Percentiles rank a stretch among this genome's conserved stretches.
These are phyloP conservation scores for Misgurnus mizolepis DNA, from an alignment of 2,113 vertebrate species.

Conservation along the genomic window DNA sequence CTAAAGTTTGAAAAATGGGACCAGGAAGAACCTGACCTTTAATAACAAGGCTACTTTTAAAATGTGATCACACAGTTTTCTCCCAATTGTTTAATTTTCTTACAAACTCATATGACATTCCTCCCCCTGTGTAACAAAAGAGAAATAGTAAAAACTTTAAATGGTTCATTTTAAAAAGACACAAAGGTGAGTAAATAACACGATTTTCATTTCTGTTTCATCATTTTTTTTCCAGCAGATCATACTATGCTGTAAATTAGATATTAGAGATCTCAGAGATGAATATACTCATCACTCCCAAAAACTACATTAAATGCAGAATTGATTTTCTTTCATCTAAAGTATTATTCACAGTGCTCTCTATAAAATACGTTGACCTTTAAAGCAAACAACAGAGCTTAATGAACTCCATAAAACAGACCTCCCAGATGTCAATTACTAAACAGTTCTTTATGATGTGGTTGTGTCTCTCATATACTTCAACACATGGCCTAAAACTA, in stretches of 20 bases:
- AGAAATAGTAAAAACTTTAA: too few relatives aligned
- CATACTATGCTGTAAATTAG: background rate
- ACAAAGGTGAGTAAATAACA: too few relatives aligned
- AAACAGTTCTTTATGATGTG: background rate
- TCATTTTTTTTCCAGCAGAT: background rate
- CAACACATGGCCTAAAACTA: background rate
- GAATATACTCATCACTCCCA: slow-evolving; percentile 4
- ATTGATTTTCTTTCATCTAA: slow-evolving; percentile 27
- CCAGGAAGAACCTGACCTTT: too few relatives aligned
- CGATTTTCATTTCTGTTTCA: too few relatives aligned
- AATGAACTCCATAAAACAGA: slow-evolving; percentile 29
- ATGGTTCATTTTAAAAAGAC: too few relatives aligned
- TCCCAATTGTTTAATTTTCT: background rate
- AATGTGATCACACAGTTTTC: slow-evolving; percentile 8
- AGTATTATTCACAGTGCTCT: slow-evolving; percentile 36
- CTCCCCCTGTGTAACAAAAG: too few relatives aligned
- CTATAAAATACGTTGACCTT: slow-evolving; percentile 39
- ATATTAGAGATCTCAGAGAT: slow-evolving; percentile 17
- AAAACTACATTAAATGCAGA: slow-evolving; percentile 9
- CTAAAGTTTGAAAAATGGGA: too few relatives aligned
- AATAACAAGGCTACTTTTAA: slow-evolving; percentile 29
- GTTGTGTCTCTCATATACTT: background rate
- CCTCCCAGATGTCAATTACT: slow-evolving; percentile 33
- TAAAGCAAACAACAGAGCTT: slow-evolving; percentile 28
- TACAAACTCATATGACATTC: background rate